These are phyloP conservation scores for Lerema accius DNA, from an alignment of 1,140 invertebrate species.

Conservation along the genomic window DNA sequence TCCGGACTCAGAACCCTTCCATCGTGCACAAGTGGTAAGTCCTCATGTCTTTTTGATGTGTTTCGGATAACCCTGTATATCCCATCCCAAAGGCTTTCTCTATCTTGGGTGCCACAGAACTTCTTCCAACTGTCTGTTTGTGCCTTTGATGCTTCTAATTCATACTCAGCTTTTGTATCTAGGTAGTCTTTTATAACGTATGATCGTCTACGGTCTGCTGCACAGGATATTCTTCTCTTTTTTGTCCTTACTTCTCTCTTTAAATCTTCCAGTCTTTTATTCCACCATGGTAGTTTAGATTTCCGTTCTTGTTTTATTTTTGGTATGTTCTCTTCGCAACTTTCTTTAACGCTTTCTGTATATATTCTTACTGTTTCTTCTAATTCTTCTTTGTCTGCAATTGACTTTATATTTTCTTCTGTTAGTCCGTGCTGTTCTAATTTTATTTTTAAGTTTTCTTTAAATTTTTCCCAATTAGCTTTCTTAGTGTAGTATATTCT, in stretches of 20 bases:
- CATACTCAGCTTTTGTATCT: not conserved
- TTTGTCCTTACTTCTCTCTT: not conserved
- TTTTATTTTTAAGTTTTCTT: not conserved
- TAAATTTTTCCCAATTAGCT: slow-evolving; percentile 8
- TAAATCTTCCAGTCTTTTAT: not conserved
- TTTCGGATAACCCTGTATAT: not conserved
- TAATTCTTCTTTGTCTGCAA: not conserved
- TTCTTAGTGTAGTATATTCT: slow-evolving; percentile 2
- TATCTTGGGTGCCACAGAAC: not conserved
- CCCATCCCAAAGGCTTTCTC: not conserved
- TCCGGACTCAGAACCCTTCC: not conserved
- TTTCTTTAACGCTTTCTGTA: not conserved
- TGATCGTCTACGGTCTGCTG: not conserved
- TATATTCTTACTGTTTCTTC: not conserved
- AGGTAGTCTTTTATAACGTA: not conserved
- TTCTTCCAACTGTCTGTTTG: not conserved
- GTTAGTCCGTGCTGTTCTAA: not conserved
- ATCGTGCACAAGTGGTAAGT: not conserved
- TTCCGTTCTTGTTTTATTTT: not conserved
- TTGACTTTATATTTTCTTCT: not conserved
- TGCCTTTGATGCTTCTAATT: not conserved
- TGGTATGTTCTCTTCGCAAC: not conserved
- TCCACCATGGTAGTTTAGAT: not conserved
- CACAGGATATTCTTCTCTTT: not conserved
- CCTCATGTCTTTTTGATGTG: not conserved